Conservation (phyloP, 2,888 invertebrate species). For the Halictus ligatus region DNA sequence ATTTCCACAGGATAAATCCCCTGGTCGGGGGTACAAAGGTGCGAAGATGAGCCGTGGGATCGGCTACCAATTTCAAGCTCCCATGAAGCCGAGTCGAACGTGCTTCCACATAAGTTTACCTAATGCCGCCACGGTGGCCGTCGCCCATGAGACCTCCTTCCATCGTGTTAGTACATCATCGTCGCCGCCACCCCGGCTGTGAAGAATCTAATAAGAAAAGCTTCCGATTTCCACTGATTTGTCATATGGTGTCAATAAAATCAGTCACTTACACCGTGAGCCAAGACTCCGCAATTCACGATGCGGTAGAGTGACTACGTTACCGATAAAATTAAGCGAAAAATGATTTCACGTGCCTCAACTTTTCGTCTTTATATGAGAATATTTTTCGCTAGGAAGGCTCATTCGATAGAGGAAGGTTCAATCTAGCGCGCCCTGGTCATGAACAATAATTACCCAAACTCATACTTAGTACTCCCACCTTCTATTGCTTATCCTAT, state of each 20-base stretch:
- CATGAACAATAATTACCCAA: too few relatives aligned
- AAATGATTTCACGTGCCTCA: too few relatives aligned
- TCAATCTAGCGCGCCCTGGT: too few relatives aligned
- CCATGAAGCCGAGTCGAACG: conserved; percentile 44
- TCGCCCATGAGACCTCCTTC: conserved; percentile 57
- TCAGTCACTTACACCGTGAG: background rate
- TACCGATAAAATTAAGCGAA: too few relatives aligned
- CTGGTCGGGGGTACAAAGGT: conserved; percentile 36
- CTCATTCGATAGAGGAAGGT: too few relatives aligned
- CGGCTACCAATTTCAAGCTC: conserved; percentile 53
- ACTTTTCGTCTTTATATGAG: too few relatives aligned
- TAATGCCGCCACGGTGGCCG: conserved; percentile 57
- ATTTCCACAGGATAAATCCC: conserved; percentile 49
- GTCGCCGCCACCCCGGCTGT: conserved; percentile 18
- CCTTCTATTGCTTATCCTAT: too few relatives aligned
- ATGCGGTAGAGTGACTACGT: too few relatives aligned
- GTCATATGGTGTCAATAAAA: conserved; percentile 7
- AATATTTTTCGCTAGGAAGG: too few relatives aligned
- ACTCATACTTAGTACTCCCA: too few relatives aligned
- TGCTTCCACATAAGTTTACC: conserved; percentile 62
- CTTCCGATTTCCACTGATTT: conserved; percentile 17
- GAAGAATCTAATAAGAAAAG: conserved; percentile 49
- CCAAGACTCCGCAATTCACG: too few relatives aligned
- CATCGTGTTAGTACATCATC: conserved; percentile 60
- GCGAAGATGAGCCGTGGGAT: conserved; percentile 59